Percentiles rank a stretch among this genome's conserved stretches.
These are phyloP conservation scores for Megastigmus dorsalis DNA, from an alignment of 2,888 invertebrate genomes.

Conservation along the genomic window DNA sequence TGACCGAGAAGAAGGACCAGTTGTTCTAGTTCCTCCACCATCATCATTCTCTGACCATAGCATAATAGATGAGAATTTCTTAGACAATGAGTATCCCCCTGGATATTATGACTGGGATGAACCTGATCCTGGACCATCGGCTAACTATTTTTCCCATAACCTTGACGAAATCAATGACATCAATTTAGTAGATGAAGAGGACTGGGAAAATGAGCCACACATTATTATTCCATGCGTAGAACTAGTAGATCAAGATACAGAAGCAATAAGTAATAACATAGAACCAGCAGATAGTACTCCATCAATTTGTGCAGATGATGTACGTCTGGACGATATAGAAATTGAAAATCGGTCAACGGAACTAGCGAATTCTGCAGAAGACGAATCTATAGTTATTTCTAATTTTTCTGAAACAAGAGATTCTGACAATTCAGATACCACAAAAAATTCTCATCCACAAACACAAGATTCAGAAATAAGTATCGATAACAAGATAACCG, in stretches of 20 bases:
- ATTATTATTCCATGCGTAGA: neutral
- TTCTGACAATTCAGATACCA: slow-evolving; percentile 41
- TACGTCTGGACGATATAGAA: slow-evolving; percentile 44
- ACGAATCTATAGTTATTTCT: slow-evolving; percentile 41
- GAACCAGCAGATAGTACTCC: slow-evolving; percentile 30
- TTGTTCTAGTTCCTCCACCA: slow-evolving; percentile 58
- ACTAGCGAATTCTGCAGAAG: slow-evolving; percentile 34
- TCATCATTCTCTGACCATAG: slow-evolving; percentile 57
- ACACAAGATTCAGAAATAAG: neutral
- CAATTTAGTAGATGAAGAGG: slow-evolving; percentile 10
- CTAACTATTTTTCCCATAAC: slow-evolving; percentile 26
- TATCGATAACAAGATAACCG: slow-evolving; percentile 2
- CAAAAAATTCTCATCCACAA: neutral
- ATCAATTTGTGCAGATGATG: slow-evolving; percentile 44
- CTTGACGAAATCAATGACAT: slow-evolving; percentile 22
- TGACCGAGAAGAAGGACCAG: slow-evolving; percentile 59
- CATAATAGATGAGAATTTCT: slow-evolving; percentile 24
- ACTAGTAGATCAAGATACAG: neutral
- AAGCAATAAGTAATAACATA: neutral
- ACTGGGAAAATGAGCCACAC: slow-evolving; percentile 1
- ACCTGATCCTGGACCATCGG: slow-evolving; percentile 53
- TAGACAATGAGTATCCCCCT: slow-evolving; percentile 23
- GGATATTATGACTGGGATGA: slow-evolving; percentile 47
- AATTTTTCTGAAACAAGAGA: slow-evolving; percentile 50
- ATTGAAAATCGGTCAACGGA: slow-evolving; percentile 41